These are phyloP conservation scores for Phthorimaea operculella DNA, from an alignment of 1,140 invertebrate genomes.

Conservation along the genomic window DNA sequence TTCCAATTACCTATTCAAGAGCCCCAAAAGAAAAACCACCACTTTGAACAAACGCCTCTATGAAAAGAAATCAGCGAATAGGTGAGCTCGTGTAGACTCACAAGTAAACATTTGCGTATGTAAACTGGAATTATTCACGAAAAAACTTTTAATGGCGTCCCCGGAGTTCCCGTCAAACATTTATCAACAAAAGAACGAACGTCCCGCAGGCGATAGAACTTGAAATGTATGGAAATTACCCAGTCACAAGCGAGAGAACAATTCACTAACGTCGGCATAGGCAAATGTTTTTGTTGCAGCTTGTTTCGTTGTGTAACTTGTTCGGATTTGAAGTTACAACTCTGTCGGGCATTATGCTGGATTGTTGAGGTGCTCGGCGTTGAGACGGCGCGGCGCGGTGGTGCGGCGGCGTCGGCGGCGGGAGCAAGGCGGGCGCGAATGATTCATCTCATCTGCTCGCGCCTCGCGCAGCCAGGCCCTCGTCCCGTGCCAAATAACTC, in stretches of 20 bases:
- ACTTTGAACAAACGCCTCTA: slow-evolving; percentile 53
- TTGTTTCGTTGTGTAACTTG: slow-evolving; percentile 50
- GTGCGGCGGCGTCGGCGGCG: neutral
- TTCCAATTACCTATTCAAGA: slow-evolving; percentile 58
- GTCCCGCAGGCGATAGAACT: slow-evolving; percentile 67
- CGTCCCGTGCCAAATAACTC: slow-evolving; percentile 37
- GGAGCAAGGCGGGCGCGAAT: slow-evolving; percentile 9
- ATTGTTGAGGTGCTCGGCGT: neutral
- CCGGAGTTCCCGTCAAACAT: slow-evolving; percentile 68
- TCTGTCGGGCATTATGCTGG: slow-evolving; percentile 11
- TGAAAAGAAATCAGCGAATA: slow-evolving; percentile 66
- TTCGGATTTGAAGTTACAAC: slow-evolving; percentile 44
- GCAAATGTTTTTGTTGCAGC: slow-evolving; percentile 66
- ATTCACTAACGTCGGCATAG: slow-evolving; percentile 65
- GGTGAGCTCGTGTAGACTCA: slow-evolving; percentile 61
- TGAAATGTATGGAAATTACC: slow-evolving; percentile 69
- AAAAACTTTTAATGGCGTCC: slow-evolving; percentile 69
- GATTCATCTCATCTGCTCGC: slow-evolving; percentile 30
- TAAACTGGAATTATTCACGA: slow-evolving; percentile 68
- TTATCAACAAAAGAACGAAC: slow-evolving; percentile 69
- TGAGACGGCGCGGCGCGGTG: slow-evolving; percentile 2
- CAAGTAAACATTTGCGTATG: slow-evolving; percentile 68
- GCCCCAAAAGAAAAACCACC: slow-evolving; percentile 41
- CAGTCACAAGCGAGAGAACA: slow-evolving; percentile 64
- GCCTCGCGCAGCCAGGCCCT: slow-evolving; percentile 20